phyloP scores from a whole-genome alignment of 1,140 invertebrate species.

The Goniozus legneri region DNA sequence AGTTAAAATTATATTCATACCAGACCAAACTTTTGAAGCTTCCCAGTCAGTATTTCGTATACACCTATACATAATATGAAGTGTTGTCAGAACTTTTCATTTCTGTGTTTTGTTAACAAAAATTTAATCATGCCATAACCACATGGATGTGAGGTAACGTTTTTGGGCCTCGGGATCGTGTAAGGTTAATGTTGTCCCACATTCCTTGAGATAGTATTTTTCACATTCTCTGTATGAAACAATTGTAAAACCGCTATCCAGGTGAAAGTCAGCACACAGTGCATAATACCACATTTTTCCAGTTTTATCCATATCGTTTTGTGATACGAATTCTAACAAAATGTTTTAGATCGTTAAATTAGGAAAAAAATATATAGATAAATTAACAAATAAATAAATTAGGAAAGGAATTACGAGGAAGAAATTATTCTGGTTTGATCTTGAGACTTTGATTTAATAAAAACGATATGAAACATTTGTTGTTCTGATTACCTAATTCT shows the following conservation, averaged over 20 bases:
- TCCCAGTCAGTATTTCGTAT: conserved; percentile 45
- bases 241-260: conserved; percentile 52
- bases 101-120: background rate
- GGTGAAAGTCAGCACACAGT: conserved; percentile 48
- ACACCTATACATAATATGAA: conserved; percentile 35
- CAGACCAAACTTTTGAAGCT: conserved; percentile 33
- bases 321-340: conserved; percentile 39
- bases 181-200: conserved; percentile 36
- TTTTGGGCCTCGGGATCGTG: conserved; percentile 39
- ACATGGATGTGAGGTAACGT: conserved; percentile 45
- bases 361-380: background rate
- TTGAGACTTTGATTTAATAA: too few relatives aligned
- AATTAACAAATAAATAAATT: background rate
- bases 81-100: too few relatives aligned
- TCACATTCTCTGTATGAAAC: conserved; percentile 39
- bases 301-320: conserved; percentile 49
- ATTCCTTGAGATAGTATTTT: conserved; percentile 43
- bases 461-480: too few relatives aligned
- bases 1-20: conserved; percentile 18
- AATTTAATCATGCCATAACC: conserved; percentile 41
- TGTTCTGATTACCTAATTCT: conserved; percentile 45
- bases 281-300: conserved; percentile 54
- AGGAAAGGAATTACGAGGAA: conserved; percentile 13
- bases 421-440: conserved; percentile 2
- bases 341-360: background rate